phyloP scores from a whole-genome alignment of 2,113 vertebrate genomes.

The Spheniscus mendiculus region DNA sequence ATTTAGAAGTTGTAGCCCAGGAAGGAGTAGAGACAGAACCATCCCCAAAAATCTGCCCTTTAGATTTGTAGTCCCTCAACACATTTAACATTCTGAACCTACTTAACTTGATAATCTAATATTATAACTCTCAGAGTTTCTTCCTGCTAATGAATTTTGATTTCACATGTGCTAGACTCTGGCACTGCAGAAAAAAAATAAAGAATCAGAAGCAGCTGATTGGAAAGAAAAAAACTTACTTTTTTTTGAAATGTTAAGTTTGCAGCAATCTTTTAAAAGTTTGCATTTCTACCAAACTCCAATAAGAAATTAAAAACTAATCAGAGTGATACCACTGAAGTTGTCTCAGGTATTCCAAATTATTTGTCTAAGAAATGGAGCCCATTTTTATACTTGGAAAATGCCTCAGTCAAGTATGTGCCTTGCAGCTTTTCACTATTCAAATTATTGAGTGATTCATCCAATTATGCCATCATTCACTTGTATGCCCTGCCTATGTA shows the following conservation, averaged over 20 bases:
- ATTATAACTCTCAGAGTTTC: not conserved
- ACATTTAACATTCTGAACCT: not conserved
- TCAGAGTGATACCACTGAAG: not conserved
- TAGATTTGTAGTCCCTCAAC: not conserved
- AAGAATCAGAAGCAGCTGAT: not conserved
- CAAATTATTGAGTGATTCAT: not conserved
- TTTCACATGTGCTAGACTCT: not conserved
- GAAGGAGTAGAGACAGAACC: not conserved
- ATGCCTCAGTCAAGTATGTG: not conserved
- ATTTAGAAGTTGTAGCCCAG: not conserved
- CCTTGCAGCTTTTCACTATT: not conserved
- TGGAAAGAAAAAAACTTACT: not conserved
- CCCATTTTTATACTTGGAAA: not conserved
- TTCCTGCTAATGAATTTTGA: not conserved
- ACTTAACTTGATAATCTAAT: not conserved
- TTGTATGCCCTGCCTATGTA: not conserved
- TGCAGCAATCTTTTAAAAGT: not conserved
- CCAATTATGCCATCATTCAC: not conserved
- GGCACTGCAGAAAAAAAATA: not conserved
- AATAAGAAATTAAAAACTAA: not conserved
- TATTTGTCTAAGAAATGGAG: not conserved
- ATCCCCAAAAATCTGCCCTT: not conserved
- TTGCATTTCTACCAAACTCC: not conserved
- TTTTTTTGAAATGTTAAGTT: not conserved
- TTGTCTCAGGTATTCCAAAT: not conserved